phyloP scores from a whole-genome alignment of 2,888 invertebrate genomes.

The Linyphia triangularis region DNA sequence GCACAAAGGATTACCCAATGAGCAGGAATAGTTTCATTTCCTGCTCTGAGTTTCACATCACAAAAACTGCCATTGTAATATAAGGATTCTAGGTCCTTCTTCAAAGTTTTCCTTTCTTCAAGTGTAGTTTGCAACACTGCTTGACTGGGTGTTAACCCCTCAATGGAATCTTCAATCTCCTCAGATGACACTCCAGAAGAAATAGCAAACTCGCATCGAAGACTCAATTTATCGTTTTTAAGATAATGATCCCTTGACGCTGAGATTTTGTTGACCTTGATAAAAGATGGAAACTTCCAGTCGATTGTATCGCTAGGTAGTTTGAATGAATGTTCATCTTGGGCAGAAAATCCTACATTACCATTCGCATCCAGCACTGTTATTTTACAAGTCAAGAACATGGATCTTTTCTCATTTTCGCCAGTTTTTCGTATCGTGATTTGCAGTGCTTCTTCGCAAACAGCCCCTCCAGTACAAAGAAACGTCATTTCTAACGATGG shows the following conservation, averaged over 20 bases:
- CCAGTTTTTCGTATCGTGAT: not conserved
- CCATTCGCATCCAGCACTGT: not conserved
- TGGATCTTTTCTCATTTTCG: not conserved
- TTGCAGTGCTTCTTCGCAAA: not conserved
- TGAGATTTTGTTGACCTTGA: not conserved
- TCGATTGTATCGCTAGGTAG: not conserved
- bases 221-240: not conserved
- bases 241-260: not conserved
- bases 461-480: not conserved
- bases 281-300: not conserved
- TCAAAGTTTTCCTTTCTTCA: not conserved
- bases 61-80: not conserved
- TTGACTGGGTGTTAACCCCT: no score
- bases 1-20: not conserved
- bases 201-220: not conserved
- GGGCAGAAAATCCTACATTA: not conserved
- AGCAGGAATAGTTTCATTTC: not conserved
- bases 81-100: not conserved
- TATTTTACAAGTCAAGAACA: not conserved
- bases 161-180: not conserved
- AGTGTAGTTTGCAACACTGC: no score
- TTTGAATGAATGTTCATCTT: not conserved
- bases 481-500: not conserved
- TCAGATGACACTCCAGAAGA: not conserved
- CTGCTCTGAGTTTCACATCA: slow-evolving; percentile 2